Base-by-base conservation (phyloP, 2,113 vertebrate genomes). In the Forbesichthys agassizii region DNA sequence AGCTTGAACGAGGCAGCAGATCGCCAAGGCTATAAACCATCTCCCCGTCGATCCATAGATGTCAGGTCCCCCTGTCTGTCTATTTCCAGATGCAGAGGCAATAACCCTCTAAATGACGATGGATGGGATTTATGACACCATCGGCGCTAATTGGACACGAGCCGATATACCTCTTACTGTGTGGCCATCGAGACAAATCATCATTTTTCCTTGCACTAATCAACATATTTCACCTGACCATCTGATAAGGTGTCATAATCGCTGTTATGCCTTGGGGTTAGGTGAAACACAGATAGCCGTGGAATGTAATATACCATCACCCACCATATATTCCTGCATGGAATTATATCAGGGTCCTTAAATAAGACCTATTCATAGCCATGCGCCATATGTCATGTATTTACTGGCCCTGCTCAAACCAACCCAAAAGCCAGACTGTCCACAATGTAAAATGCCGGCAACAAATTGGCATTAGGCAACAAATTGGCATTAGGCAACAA, bases 61-160 rank as follows among this genome's bases (percentile, higher is more conserved):
- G 89, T 90, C 85, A 84, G 66, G 71, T 72, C 77, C 54, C 69
- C 58, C 68, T 66, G 63, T 78, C 81, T 36, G 61, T 82, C 66
- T 49, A 56, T 78, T 84, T 79, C 78, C 73, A 67, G 61, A 56
- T 77, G 61, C 71, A 64, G 16, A 69, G 81, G 82, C 79, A 72
- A 77, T 84, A 81, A 81, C 77, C 66, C 61, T 72, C 78, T 64
- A 69, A 82, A 83, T 33, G 73, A 76, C 68, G 64, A 86, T 0
- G 75, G 69, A 72, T 69, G 74, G 84, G 73, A 90, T 89, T 89
- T 87, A 88, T 66, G 79, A 84, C 73, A 66, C 70, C 60, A 66
- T 79, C 77, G 52, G 47, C 51, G 20, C 64, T 88, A 81, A 89
- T 90, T 53, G 64, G 8, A 48, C 11, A 52, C 65, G 48, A 68